phyloP scores from a whole-genome alignment of 2,113 vertebrate species.

The Neofelis nebulosa region DNA sequence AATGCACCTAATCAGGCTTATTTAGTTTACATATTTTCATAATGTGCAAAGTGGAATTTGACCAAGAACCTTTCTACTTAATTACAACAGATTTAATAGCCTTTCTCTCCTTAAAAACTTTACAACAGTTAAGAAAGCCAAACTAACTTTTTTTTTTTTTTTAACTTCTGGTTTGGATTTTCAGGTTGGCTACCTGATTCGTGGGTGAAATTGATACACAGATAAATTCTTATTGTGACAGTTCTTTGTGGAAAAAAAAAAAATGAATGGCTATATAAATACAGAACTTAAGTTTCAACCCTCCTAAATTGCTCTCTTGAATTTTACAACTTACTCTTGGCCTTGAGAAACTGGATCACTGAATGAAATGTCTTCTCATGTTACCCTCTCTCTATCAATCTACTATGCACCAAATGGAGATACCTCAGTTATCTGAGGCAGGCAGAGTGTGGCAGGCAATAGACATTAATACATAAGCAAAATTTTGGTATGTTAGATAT shows the following conservation, averaged over 20 bases:
- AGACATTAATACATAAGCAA: neutral
- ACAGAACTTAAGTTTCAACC: neutral
- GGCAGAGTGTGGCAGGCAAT: neutral
- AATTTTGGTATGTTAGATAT: neutral
- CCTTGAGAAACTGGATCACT: slow-evolving; percentile 16
- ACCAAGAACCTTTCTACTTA: slow-evolving; percentile 47
- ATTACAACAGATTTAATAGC: slow-evolving; percentile 36
- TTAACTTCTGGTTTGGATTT: neutral
- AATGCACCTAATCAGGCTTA: slow-evolving; percentile 41
- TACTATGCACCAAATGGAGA: neutral
- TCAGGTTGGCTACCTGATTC: neutral
- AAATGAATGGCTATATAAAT: neutral
- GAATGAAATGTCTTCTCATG: neutral
- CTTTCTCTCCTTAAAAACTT: slow-evolving; percentile 15
- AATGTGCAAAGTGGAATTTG: slow-evolving; percentile 51
- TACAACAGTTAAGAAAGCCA: slow-evolving; percentile 27
- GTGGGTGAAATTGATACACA: neutral
- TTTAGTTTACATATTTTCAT: slow-evolving; percentile 55
- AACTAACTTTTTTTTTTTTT: neutral
- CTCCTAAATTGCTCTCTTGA: neutral
- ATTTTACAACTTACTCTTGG: slow-evolving; percentile 6
- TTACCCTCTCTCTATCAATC: neutral
- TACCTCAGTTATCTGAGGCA: neutral
- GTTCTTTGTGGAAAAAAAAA: neutral
- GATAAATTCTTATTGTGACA: neutral